Evolutionary conservation across 2,113 vertebrate species (phyloP).

Genomic region (Phodopus roborovskii): DNA sequence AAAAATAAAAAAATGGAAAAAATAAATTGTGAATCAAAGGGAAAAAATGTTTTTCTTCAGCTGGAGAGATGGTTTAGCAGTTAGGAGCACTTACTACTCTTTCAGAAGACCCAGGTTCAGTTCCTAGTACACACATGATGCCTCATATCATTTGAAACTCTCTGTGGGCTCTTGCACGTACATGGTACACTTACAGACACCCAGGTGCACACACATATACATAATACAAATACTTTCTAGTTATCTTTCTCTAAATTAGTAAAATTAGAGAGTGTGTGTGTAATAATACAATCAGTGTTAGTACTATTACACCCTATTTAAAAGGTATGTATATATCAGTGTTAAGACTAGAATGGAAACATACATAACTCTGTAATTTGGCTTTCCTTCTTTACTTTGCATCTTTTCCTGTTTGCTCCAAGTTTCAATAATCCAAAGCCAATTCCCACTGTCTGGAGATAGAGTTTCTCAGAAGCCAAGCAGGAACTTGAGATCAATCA

Average conservation of each 20-base stretch:
- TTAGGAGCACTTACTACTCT: neutral
- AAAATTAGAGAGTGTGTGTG: fast-evolving
- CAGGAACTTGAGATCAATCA: slow-evolving; percentile 6
- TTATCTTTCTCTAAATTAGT: neutral
- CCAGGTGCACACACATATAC: neutral
- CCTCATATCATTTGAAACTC: neutral
- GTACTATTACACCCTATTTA: neutral
- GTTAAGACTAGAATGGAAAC: neutral
- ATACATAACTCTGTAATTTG: neutral
- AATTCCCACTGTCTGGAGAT: neutral
- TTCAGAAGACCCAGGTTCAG: neutral
- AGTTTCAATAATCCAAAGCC: slow-evolving; percentile 3
- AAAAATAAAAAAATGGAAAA: neutral
- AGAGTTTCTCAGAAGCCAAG: neutral
- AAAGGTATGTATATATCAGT: slow-evolving; percentile 8
- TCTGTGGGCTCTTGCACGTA: neutral
- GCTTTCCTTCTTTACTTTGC: neutral
- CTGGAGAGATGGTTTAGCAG: neutral
- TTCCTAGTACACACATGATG: neutral
- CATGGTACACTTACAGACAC: neutral
- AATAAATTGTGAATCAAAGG: too few relatives aligned
- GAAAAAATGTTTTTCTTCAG: neutral
- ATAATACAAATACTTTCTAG: neutral
- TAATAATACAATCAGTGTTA: neutral
- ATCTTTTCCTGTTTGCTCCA: neutral